Evolutionary conservation across 2,113 vertebrate genomes (phyloP), one percentile per base, ranked within the genome.

Genomic region (Syrmaticus mikado): DNA sequence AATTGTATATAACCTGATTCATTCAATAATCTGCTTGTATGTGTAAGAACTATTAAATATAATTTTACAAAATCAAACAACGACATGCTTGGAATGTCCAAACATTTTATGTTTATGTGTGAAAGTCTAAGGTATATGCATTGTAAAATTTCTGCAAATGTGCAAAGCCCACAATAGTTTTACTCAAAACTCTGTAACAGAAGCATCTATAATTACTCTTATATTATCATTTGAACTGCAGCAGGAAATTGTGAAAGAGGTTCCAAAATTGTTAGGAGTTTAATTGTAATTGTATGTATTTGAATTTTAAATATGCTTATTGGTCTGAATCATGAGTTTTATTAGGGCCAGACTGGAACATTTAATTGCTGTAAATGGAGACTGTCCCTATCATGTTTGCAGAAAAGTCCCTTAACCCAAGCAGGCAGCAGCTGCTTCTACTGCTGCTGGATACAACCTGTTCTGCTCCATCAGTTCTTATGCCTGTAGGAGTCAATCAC

Each of bases 221-320:
- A 73, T 36, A 87, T 70, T 91, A 90, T 67, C 14, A 57, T 92
- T 88, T 85, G 18, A 93, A 48, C 20, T 78, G 19, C 75, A 87
- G 38, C 65, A 89, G 70, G 27, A 85, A 94, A 89, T 75, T 57
- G n/a, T 67, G 41, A 67, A 91, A 91, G 55, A 81, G 25, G 10
- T 92, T 95, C 76, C 73, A 90, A 93, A 94, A 89, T 90, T 94
- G 87, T 87, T 90, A 93, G 73, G 60, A 80, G 6, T 27, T 32
- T 91, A 85, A 94, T 77, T 85, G 27, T 38, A 94, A 88, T 85
- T 85, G 30, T 87, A 85, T 50, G 67, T 55, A 81, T 96, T 93
- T 96, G 41, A 79, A 93, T 96, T 96, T 94, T 91, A 92, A 90
- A 90, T 79, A 89, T 89, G 57, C 73, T 72, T 94, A 77, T 89